phyloP scores from a whole-genome alignment of 1,140 invertebrate species.

The Sitobion miscanthi region DNA sequence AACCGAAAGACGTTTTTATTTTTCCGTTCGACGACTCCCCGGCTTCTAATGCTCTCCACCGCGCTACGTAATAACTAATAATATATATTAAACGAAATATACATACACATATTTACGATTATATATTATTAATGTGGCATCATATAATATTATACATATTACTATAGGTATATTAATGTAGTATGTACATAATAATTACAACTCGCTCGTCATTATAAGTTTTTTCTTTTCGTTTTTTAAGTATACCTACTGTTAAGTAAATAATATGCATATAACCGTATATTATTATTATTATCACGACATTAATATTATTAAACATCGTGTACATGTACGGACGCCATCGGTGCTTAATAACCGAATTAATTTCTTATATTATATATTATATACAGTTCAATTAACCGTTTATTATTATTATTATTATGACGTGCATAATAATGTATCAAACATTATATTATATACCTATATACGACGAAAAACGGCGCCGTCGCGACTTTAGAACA shows the following conservation, averaged over 20 bases:
- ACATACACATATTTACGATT: background rate
- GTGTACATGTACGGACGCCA: background rate
- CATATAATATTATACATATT: background rate
- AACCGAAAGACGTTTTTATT: background rate
- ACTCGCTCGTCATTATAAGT: background rate
- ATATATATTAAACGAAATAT: background rate
- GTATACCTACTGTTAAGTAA: background rate
- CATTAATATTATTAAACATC: background rate
- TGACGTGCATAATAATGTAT: background rate
- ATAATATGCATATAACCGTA: background rate
- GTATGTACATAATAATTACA: background rate
- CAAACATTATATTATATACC: background rate
- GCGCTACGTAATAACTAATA: background rate
- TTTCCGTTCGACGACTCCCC: background rate
- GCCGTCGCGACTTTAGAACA: constrained; percentile 6
- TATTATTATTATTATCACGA: background rate
- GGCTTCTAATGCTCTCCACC: background rate
- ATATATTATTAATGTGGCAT: background rate
- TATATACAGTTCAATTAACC: background rate
- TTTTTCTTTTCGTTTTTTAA: background rate
- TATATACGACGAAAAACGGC: background rate
- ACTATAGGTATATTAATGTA: too few species aligned
- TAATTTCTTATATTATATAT: background rate
- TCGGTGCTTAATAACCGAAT: background rate
- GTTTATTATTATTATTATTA: constrained; percentile 17